These are phyloP conservation scores for Sebastes ruberrimus DNA, from an alignment of 2,797 vertebrate species.

Conservation along the genomic window DNA sequence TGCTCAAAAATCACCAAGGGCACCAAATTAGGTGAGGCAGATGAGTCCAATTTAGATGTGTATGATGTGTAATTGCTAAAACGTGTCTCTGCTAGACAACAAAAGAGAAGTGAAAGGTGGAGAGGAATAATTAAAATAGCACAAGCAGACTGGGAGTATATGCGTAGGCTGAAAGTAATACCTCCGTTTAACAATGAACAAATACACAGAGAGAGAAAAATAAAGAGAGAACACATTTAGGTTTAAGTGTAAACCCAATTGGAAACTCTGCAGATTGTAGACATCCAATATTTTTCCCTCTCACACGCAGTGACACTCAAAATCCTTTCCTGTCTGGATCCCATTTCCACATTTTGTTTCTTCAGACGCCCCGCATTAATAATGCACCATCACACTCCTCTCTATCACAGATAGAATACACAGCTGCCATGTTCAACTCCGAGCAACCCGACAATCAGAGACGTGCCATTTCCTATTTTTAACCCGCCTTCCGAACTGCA, in stretches of 20 bases:
- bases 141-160: not conserved
- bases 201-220: not conserved
- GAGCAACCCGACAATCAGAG: slow-evolving; percentile 39
- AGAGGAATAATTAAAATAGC: slow-evolving; percentile 17
- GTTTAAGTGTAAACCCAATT: not conserved
- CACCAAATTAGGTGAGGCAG: slow-evolving; percentile 6
- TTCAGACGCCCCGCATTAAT: slow-evolving; percentile 41
- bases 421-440: slow-evolving; percentile 26
- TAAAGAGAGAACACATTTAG: not conserved
- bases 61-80: slow-evolving; percentile 21
- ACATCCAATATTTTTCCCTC: not conserved
- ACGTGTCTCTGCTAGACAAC: not conserved
- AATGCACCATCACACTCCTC: slow-evolving; percentile 49
- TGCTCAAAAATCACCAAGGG: not conserved
- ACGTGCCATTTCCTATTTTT: slow-evolving; percentile 14
- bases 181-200: not conserved
- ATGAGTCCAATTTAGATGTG: slow-evolving; percentile 35
- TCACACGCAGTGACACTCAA: not conserved
- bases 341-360: slow-evolving; percentile 28
- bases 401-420: slow-evolving; percentile 32
- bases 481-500: slow-evolving; percentile 22
- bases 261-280: not conserved
- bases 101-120: slow-evolving; percentile 13
- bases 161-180: not conserved
- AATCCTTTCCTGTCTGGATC: not conserved